Evolutionary conservation across 2,888 invertebrate species (phyloP).

Genomic region (Plemyria rubiginata): DNA sequence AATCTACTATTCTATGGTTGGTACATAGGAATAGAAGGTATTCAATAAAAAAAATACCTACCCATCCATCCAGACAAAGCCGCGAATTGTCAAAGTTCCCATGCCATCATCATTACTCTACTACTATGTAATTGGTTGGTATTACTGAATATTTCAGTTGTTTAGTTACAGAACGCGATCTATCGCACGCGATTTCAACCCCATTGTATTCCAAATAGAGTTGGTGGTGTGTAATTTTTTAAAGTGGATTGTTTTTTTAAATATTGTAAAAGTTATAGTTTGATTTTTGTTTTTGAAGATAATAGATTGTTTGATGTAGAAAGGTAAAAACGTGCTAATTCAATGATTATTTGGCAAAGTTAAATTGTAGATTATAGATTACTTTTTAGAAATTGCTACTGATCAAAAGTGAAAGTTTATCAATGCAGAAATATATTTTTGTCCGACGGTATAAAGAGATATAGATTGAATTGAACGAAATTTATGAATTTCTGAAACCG

Average conservation of each 20-base stretch:
- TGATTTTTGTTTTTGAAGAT: not conserved
- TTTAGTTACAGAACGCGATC: constrained; percentile 71
- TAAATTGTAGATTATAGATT: too few relatives aligned
- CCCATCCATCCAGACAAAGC: constrained; percentile 33
- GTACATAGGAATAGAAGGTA: not conserved
- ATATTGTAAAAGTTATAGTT: constrained; percentile 17
- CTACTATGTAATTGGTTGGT: constrained; percentile 63
- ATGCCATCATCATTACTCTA: constrained; percentile 75
- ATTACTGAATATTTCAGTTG: constrained; percentile 79
- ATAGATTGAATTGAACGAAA: too few relatives aligned
- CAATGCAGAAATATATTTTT: too few relatives aligned
- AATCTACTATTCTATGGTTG: not conserved
- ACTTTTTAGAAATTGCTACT: too few relatives aligned
- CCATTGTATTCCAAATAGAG: constrained; percentile 38
- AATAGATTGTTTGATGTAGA: not conserved
- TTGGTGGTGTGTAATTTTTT: constrained; percentile 16
- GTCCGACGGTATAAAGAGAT: too few relatives aligned
- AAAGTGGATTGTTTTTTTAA: constrained; percentile 25
- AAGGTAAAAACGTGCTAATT: not conserved
- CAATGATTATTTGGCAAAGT: too few relatives aligned
- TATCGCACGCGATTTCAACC: constrained; percentile 65
- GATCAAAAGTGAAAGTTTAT: too few relatives aligned
- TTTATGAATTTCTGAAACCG: too few relatives aligned
- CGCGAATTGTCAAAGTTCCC: constrained; percentile 70
- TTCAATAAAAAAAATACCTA: not conserved